Evolutionary conservation across 2,888 invertebrate genomes (phyloP), one percentile per base, ranked within the genome.

Genomic region (Chrysomela aeneicollis): DNA sequence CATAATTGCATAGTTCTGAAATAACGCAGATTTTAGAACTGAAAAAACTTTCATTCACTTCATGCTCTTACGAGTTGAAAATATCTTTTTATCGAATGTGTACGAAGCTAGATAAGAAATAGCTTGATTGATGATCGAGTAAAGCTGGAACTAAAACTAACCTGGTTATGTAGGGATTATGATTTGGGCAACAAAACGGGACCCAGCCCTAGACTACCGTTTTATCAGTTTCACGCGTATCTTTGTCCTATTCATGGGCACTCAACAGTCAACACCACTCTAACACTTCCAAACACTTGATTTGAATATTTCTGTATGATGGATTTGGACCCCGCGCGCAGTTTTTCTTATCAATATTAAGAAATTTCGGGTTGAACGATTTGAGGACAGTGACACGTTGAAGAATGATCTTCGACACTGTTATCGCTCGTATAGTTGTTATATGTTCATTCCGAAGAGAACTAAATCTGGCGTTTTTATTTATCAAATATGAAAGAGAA

Each of bases 331-430:
- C 47, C 19, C 47, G 46, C 58, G 55, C 51, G 58, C 54, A 26
- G 57, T 46, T 61, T 46, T 61, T 47, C 58, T 60, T 55, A 60
- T 63, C 61, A 65, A 61, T 63, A 59, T 65, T 69, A 58, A 67
- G 66, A 70, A 71, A 70, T 71, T 74, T 69, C 67, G 64, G 60
- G 68, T 67, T 62, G 67, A 62, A 66, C 63, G 63, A 70, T 74
- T 74, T 72, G 73, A 73, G 76, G 76, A 75, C 76, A 75, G 70
- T 77, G 76, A 76, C 76, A 73, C 71, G 69, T 61, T 57, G 42
- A 62, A 66, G 67, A 72, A 67, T 75, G 76, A 76, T 76, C 75
- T 76, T 76, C 73, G 75, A 75, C 76, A 74, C 74, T 71, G 67
- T 75, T 76, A 76, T 76, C 76, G 57, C 63, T 59, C 54, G 52